phyloP scores from a whole-genome alignment of 2,888 invertebrate species.

The Melinopterus prodromus region DNA sequence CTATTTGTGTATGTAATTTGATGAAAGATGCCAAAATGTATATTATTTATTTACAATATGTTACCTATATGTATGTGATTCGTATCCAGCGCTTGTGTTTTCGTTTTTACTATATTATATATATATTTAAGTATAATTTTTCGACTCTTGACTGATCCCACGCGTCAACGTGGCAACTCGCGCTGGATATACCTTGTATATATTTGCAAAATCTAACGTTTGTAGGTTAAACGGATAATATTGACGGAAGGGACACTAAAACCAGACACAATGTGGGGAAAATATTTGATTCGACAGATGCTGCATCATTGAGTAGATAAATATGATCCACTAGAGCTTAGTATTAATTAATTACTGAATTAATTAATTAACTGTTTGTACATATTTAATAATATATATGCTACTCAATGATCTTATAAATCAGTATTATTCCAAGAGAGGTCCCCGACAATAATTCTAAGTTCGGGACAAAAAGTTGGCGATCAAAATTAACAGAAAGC shows the following conservation, averaged over 20 bases:
- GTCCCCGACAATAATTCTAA: slow-evolving; percentile 16
- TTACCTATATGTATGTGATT: slow-evolving; percentile 63
- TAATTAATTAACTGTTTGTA: not conserved
- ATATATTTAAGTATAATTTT: slow-evolving; percentile 30
- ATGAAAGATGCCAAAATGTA: slow-evolving; percentile 66
- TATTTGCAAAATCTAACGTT: slow-evolving; percentile 48
- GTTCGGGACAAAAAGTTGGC: not conserved
- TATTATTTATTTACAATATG: slow-evolving; percentile 63
- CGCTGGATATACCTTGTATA: slow-evolving; percentile 50
- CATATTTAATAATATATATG: not conserved
- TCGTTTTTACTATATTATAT: slow-evolving; percentile 30
- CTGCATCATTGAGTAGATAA: slow-evolving; percentile 5
- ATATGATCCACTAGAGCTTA: not conserved
- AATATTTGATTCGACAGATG: slow-evolving; percentile 21
- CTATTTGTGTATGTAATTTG: slow-evolving; percentile 70
- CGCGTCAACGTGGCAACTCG: slow-evolving; percentile 38
- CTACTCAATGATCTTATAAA: not conserved
- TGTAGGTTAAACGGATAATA: slow-evolving; percentile 20
- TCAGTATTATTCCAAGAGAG: slow-evolving; percentile 12
- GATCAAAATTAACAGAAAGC: not conserved
- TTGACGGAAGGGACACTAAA: not conserved
- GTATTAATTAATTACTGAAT: not conserved
- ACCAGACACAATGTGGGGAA: slow-evolving; percentile 31
- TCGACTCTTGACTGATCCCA: slow-evolving; percentile 21
- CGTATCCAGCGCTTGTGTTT: slow-evolving; percentile 50